Base-by-base conservation (phyloP, 2,113 vertebrate species). In the Poicephalus gulielmi region DNA sequence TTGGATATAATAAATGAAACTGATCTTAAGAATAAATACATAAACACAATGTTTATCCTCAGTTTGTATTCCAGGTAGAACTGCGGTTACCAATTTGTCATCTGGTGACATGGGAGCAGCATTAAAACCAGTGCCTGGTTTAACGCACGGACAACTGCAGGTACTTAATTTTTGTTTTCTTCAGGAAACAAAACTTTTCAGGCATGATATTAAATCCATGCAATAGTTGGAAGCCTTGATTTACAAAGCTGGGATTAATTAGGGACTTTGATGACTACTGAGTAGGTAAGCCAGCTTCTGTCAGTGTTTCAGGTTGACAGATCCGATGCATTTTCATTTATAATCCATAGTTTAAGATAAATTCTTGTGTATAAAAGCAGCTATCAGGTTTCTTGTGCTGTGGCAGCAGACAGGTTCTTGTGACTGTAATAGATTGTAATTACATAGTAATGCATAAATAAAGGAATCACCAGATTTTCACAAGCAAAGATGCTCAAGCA, bases 41-140 rank as follows among this genome's bases (percentile, higher is more conserved):
- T 91, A 95, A 97, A 96, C 84, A n/a, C 63, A 81, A 91, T 59
- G 69, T 96, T 96, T 97, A 96, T 93, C 55, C 86, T 94, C 88
- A 96, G 96, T 95, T 96, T 97, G 90, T 97, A 92, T 97, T 95
- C 86, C 96, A 97, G 97, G 95, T 87, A 95, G 97, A 96, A 71
- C 95, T 70, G 24, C 96, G 49, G 75, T 95, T 80, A 27, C 78
- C 62, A 97, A 47, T 89, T 89, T 97, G 71, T 73, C 97, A 30
- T 77, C 97, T 67, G 96, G 91, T 70, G 97, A 98, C 37, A 93
- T 96, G 22, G 95, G 93, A 70, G 71, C 92, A 44, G 63, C 10
- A 0, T 86, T 97, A 90, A 97, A 97, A 63, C 67, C 97, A 75
- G 84, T 84, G 81, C 71, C 90, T 73, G 57, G 57, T 59, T 59